phyloP scores from a whole-genome alignment of 2,888 invertebrate species.

The Yponomeuta plumbellus region DNA sequence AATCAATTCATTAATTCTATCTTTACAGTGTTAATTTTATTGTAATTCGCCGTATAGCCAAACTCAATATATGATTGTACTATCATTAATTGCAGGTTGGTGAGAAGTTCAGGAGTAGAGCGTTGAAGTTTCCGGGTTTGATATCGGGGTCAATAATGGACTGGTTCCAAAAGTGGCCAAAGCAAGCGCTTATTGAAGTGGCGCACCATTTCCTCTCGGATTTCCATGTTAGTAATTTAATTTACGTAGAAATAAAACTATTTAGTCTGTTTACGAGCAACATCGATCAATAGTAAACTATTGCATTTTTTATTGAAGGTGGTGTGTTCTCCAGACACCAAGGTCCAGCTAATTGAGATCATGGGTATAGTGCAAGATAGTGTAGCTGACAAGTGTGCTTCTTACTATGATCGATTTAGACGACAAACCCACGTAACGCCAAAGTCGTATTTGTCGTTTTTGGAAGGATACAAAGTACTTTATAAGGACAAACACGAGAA shows the following conservation, averaged over 20 bases:
- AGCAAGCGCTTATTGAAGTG: constrained; percentile 89
- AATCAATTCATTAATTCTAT: no score
- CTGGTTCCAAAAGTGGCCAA: constrained; percentile 95
- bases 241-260: background rate
- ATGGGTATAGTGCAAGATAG: constrained; percentile 91
- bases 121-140: constrained; percentile 92
- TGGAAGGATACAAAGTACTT: constrained; percentile 87
- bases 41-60: no score
- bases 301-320: constrained; percentile 36
- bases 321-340: constrained; percentile 81
- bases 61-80: background rate
- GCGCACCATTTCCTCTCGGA: constrained; percentile 84
- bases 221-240: constrained; percentile 62
- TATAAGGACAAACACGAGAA: constrained; percentile 84
- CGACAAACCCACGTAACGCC: constrained; percentile 92
- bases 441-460: constrained; percentile 90
- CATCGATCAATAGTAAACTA: background rate
- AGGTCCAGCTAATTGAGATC: constrained; percentile 84
- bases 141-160: constrained; percentile 95
- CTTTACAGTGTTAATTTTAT: no score
- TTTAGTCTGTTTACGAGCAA: background rate
- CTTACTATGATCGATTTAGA: constrained; percentile 88
- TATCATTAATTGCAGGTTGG: constrained; percentile 78
- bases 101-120: constrained; percentile 90
- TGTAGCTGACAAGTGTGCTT: constrained; percentile 82